A percentile compares a stretch with the other conserved stretches of the same genome.
phyloP scores from a whole-genome alignment of 2,113 vertebrate species.

The Hylia prasina region DNA sequence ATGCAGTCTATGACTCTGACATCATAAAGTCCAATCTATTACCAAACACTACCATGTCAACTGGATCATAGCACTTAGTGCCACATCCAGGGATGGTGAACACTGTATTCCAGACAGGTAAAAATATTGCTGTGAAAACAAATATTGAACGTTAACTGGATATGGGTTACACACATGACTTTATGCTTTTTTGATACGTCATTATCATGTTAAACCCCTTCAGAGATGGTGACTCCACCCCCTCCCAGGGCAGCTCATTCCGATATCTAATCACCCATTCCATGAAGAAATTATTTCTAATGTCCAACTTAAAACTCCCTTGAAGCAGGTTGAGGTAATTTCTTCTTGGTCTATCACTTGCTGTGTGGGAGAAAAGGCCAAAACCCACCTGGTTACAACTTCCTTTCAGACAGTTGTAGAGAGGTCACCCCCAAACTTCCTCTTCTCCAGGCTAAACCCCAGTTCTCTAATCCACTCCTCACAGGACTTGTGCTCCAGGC shows the following conservation, averaged over 20 bases:
- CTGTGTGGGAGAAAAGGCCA: background rate
- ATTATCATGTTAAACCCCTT: background rate
- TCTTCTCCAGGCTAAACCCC: background rate
- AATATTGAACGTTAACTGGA: background rate
- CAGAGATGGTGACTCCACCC: background rate
- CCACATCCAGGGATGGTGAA: background rate
- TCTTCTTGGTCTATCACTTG: background rate
- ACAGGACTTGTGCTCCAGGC: background rate
- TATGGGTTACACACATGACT: background rate
- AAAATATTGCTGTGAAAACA: background rate
- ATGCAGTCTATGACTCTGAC: background rate
- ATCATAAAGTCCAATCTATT: background rate
- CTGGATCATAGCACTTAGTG: background rate
- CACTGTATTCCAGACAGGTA: background rate
- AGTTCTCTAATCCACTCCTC: background rate
- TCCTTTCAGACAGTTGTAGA: background rate
- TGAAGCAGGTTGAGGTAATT: background rate
- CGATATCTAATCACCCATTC: accelerated
- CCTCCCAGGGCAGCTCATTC: background rate
- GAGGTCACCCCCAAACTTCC: too few species aligned
- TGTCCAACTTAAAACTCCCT: background rate
- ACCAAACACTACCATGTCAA: background rate
- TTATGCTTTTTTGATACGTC: background rate
- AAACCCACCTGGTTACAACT: accelerated
- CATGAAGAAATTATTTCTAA: background rate